Evolutionary conservation across 2,113 vertebrate species (phyloP).

Genomic region (Lepus europaeus): DNA sequence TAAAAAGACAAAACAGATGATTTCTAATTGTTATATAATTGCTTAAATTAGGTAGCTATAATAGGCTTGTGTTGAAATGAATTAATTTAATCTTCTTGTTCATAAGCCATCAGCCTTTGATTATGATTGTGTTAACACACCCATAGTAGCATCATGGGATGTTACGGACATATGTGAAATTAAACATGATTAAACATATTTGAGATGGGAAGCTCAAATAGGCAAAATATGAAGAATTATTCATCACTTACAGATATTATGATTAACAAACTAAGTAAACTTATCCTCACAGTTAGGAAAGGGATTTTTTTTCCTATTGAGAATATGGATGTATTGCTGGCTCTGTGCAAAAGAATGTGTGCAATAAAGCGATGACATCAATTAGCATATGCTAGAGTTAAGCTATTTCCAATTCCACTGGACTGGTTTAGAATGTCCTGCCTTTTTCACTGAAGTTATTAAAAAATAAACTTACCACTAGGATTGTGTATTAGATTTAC

Average conservation of each 20-base stretch:
- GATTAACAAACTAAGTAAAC: conserved; percentile 74
- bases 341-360: conserved; percentile 73
- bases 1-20: conserved; percentile 70
- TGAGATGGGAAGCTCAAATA: conserved; percentile 70
- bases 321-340: conserved; percentile 77
- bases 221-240: conserved; percentile 69
- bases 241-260: conserved; percentile 55
- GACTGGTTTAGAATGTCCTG: conserved; percentile 60
- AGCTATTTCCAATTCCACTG: conserved; percentile 70
- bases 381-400: conserved; percentile 83
- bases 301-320: conserved; percentile 63
- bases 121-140: conserved; percentile 59
- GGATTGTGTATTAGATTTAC: conserved; percentile 48
- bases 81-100: conserved; percentile 73
- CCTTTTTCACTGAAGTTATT: conserved; percentile 73
- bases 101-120: conserved; percentile 66
- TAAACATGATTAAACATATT: conserved; percentile 65
- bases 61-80: conserved; percentile 66
- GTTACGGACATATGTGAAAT: conserved; percentile 63
- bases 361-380: conserved; percentile 79
- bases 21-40: conserved; percentile 62
- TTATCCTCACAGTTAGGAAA: conserved; percentile 67
- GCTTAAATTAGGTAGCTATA: conserved; percentile 64
- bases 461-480: conserved; percentile 68
- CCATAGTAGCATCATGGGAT: conserved; percentile 59